These are phyloP conservation scores for Phymorhynchus buccinoides DNA, from an alignment of 1,140 invertebrate species.

Conservation along the genomic window DNA sequence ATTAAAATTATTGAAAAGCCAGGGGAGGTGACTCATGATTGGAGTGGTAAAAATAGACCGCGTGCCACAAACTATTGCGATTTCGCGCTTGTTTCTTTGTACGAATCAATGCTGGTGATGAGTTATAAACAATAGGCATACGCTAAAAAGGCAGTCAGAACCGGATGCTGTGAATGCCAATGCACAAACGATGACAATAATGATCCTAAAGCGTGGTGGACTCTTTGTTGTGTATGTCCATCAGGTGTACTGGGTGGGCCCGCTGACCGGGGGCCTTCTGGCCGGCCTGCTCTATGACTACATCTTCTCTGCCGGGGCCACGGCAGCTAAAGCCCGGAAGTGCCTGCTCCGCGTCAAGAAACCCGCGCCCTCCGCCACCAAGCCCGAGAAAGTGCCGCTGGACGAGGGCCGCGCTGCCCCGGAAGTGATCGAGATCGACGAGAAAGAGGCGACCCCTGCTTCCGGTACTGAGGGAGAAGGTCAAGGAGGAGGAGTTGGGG, in stretches of 20 bases:
- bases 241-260: conserved; percentile 90
- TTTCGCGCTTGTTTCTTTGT: too few relatives aligned
- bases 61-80: too few relatives aligned
- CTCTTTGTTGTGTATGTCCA: background rate
- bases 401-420: conserved; percentile 48
- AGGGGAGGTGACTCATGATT: too few relatives aligned
- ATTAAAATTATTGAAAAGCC: too few relatives aligned
- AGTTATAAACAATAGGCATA: too few relatives aligned
- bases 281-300: conserved; percentile 84
- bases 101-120: too few relatives aligned
- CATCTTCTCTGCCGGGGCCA: conserved; percentile 59
- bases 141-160: too few relatives aligned
- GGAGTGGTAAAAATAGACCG: too few relatives aligned
- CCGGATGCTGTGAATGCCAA: too few relatives aligned
- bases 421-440: conserved; percentile 44
- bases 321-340: conserved; percentile 52
- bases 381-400: conserved; percentile 45
- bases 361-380: conserved; percentile 33
- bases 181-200: too few relatives aligned
- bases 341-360: conserved; percentile 55
- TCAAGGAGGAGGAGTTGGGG: too few relatives aligned
- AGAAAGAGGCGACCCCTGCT: conserved; percentile 25
- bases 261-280: conserved; percentile 82
- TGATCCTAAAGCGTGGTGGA: too few relatives aligned
- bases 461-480: background rate